A percentile compares a stretch with the other conserved stretches of the same genome.
phyloP scores from a whole-genome alignment of 2,888 invertebrate genomes.

The Trileptium ribeirensis region DNA sequence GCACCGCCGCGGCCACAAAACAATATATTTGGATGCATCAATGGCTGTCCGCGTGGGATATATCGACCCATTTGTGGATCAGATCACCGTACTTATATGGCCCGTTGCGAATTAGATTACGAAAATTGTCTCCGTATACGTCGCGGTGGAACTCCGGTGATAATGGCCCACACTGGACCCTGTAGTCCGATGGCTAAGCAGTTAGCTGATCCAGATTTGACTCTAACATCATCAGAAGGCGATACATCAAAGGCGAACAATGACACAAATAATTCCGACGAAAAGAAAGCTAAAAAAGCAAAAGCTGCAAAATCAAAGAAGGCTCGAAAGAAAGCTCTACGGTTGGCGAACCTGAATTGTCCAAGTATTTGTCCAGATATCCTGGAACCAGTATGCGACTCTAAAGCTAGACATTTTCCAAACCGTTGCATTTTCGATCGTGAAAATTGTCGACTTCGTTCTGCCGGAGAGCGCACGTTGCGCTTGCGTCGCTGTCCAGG shows the following conservation, averaged over 20 bases:
- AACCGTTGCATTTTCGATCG: conserved; percentile 1
- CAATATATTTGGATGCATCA: neutral
- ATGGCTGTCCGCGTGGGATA: neutral
- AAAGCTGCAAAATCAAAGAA: neutral
- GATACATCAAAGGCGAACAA: neutral
- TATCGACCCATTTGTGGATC: conserved; percentile 10
- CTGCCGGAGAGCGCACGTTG: neutral
- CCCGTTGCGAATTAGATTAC: neutral
- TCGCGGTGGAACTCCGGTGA: neutral
- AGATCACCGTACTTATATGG: neutral
- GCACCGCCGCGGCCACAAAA: neutral
- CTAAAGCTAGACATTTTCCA: neutral
- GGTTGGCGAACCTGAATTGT: neutral
- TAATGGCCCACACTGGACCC: neutral
- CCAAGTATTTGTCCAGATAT: neutral
- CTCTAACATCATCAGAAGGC: neutral
- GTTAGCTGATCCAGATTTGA: neutral
- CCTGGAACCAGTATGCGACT: conserved; percentile 9
- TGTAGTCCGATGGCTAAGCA: neutral
- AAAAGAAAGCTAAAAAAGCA: neutral
- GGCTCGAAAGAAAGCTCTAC: neutral
- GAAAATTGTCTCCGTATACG: neutral
- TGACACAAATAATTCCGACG: neutral
- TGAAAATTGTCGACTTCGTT: neutral
- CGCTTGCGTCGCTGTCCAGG: neutral